Conservation (phyloP, 2,888 invertebrate species). For the Acheta domesticus region DNA sequence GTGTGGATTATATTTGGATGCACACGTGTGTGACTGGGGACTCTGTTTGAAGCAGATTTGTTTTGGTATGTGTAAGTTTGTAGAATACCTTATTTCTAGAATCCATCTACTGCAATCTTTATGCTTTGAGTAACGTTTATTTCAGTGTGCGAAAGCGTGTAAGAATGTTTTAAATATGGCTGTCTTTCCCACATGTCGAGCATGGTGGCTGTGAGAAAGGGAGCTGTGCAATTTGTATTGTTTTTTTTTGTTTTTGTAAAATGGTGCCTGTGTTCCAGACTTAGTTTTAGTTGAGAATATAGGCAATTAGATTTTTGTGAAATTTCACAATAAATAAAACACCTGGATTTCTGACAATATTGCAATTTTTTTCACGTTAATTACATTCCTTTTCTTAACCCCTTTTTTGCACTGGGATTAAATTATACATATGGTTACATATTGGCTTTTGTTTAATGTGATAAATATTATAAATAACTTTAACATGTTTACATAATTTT, state of each 20-base stretch:
- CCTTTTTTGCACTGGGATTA: too few species aligned
- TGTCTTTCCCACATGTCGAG: neutral
- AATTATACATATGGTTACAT: too few species aligned
- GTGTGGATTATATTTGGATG: slow-evolving; percentile 26
- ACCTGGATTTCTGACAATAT: neutral
- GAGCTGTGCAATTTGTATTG: neutral
- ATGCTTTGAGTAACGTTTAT: neutral
- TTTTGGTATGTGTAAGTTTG: slow-evolving; percentile 20
- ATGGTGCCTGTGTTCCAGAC: neutral
- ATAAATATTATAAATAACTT: too few species aligned
- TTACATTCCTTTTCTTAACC: too few species aligned
- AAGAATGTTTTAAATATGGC: neutral
- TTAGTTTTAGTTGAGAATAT: neutral
- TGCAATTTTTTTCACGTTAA: neutral
- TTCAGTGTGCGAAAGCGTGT: neutral
- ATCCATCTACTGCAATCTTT: neutral
- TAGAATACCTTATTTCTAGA: slow-evolving; percentile 26
- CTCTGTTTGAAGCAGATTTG: neutral
- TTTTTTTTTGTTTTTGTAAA: neutral
- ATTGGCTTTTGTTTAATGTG: too few species aligned
- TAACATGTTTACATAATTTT: too few species aligned
- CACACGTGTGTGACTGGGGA: slow-evolving; percentile 24
- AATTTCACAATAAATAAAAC: neutral
- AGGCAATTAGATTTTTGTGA: neutral
- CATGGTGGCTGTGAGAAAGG: neutral